Evolutionary conservation across 2,888 invertebrate genomes (phyloP), one percentile per base, ranked within the genome.

Genomic region (Noctua fimbriata): DNA sequence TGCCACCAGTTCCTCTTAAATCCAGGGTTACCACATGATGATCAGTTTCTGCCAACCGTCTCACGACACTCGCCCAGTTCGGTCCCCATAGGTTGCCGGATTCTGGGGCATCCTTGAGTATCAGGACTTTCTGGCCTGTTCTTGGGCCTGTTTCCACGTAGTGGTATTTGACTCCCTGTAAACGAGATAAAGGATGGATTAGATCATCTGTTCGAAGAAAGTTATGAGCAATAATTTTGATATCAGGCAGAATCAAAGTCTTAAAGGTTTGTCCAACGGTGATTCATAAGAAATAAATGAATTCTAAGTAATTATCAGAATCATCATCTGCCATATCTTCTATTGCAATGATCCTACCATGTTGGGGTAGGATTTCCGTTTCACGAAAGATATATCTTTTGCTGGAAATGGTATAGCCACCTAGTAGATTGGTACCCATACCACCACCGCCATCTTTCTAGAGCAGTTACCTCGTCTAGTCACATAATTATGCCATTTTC

Each of bases 131-230:
- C 77, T 92, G 92, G 0, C 96, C 96, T 24, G 91, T 89, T 85
- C 93, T 95, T 1, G 95, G 95, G 0, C 97, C 97, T 5, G 95
- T 95, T 90, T 96, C 95, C 32, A 96, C 95, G 88, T 97, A 97
- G 87, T 97, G 97, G 87, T 97, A 97, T 93, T 97, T 97, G 28
- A 96, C 95, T 14, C 96, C 96, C 96, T 97, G 92, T 4, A 92
- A 92, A 87, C 6, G n/a, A 28, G n/a, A 67, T 67, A 44, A 67
- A 67, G n/a, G n/a, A 44, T 67, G 18, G 67, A 44, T 67, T 67
- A 67, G 44, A n/a, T 44, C 16, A 67, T 67, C n/a, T 18, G 9
- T n/a, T 28, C 44, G 14, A 36, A n/a, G 67, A 67, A 67, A 67
- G 67, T 67, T 67, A 9, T 67, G 67, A 67, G 67, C 36, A n/a